Percentiles rank a stretch among this genome's conserved stretches.
phyloP scores from a whole-genome alignment of 1,140 invertebrate species.

The Andricus grossulariae region DNA sequence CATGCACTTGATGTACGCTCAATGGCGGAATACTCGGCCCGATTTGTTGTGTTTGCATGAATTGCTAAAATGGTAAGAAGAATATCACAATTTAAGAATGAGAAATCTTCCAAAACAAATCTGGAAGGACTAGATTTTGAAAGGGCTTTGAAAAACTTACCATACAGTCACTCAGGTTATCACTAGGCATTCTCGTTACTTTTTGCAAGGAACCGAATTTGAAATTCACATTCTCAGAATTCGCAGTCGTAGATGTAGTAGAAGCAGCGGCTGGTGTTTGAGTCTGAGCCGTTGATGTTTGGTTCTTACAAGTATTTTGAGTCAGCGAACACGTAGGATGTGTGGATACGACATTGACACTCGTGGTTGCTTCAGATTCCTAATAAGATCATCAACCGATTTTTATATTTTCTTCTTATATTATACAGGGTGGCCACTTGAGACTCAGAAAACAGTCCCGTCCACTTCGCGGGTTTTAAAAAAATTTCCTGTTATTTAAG shows the following conservation, averaged over 20 bases:
- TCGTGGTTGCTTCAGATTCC: conserved; percentile 61
- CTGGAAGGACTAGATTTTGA: not conserved
- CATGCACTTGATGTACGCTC: conserved; percentile 55
- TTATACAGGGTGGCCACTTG: too few species aligned
- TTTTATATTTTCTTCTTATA: not conserved
- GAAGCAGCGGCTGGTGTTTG: conserved; percentile 62
- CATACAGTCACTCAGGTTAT: conserved; percentile 61
- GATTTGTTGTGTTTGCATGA: conserved; percentile 58
- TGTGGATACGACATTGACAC: conserved; percentile 60
- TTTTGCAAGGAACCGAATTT: conserved; percentile 51
- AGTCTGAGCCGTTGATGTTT: conserved; percentile 70
- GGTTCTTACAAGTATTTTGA: conserved; percentile 67
- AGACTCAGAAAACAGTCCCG: too few species aligned
- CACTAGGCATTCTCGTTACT: conserved; percentile 53
- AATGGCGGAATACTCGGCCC: conserved; percentile 60
- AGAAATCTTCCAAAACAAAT: not conserved
- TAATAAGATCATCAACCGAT: conserved; percentile 40
- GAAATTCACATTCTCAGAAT: conserved; percentile 62
- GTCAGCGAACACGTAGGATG: conserved; percentile 58
- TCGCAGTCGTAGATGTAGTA: conserved; percentile 53
- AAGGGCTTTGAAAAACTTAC: conserved; percentile 51
- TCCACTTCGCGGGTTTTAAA: too few species aligned
- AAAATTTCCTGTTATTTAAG: too few species aligned
- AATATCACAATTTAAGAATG: conserved; percentile 20
- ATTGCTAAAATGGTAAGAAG: conserved; percentile 43